These are phyloP conservation scores for Amblyopsis hoosieri DNA, from an alignment of 2,797 vertebrate species.

Conservation along the genomic window DNA sequence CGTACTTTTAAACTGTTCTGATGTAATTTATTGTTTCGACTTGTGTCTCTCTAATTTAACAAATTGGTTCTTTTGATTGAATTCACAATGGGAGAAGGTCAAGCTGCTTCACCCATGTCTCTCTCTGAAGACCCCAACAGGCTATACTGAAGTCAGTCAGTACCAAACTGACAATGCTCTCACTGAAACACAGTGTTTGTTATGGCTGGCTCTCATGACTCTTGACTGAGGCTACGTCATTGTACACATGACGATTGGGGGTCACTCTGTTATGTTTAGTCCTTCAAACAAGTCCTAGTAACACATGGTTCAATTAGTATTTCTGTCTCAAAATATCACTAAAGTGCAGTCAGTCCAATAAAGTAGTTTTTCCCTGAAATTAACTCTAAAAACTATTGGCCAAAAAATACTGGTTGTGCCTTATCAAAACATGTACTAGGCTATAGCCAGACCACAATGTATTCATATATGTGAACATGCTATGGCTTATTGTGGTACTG, in stretches of 20 bases:
- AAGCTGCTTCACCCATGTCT: slow-evolving; percentile 44
- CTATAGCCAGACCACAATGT: not conserved
- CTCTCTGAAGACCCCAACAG: slow-evolving; percentile 54
- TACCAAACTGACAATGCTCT: slow-evolving; percentile 45
- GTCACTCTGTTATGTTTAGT: slow-evolving; percentile 18
- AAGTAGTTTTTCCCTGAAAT: not conserved
- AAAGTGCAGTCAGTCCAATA: slow-evolving; percentile 3
- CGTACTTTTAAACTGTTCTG: too few species aligned
- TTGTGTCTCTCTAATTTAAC: too few species aligned
- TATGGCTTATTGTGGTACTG: slow-evolving; percentile 9
- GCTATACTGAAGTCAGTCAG: slow-evolving; percentile 53
- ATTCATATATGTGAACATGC: too few species aligned
- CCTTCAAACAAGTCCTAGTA: slow-evolving; percentile 22
- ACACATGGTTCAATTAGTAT: slow-evolving; percentile 24
- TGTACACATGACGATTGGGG: slow-evolving; percentile 39
- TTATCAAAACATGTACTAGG: not conserved
- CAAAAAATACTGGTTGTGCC: not conserved
- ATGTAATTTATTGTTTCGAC: not conserved
- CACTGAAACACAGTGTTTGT: slow-evolving; percentile 64
- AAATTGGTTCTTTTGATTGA: slow-evolving; percentile 18
- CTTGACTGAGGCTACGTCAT: slow-evolving; percentile 42
- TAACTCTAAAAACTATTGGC: not conserved
- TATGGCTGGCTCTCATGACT: slow-evolving; percentile 62
- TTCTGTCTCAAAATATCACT: slow-evolving; percentile 36
- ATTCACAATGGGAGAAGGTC: slow-evolving; percentile 54